Evolutionary conservation across 2,888 invertebrate genomes (phyloP), one percentile per base, ranked within the genome.

Genomic region (Polydrusus cervinus): DNA sequence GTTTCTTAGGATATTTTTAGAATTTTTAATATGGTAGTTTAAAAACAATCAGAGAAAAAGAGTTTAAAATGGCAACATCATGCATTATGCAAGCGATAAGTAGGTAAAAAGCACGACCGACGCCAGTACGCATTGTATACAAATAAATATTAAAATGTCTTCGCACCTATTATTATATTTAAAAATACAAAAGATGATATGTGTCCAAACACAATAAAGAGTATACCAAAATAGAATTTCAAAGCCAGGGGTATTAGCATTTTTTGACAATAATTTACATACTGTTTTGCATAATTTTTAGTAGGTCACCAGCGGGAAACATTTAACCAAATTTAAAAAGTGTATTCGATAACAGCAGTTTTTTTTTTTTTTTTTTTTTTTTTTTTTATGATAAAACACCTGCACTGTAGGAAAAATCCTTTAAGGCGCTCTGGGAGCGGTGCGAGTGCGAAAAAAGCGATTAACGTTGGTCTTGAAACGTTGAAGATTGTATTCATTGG

Each of bases 1-100:
- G 75, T 75, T 75, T 67, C 55, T 34, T 18, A 64, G 53, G 75
- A 71, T 75, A 75, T 71, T 75, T 75, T 75, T 75, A 75, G 71
- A 75, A 67, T 65, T 45, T 64, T 71, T 64, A 70, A 75, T 74
- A 70, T 38, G 51, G 65, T 47, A 25, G 55, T 65, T 61, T 53
- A 65, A 45, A 64, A 64, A 64, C 74, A n/a, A 62, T 18, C 49
- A 53, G 57, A 68, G 66, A 72, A 66, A 72, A 53, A 61, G n/a
- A 43, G 51, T 68, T 65, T 67, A 47, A 73, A 73, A 67, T 73
- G 67, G 57, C 72, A 73, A 60, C 38, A 47, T 20, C 70, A 69
- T 69, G 69, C 64, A 69, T 74, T 74, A 74, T 74, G 74, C 74
- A 74, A 70, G 72, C 66, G 45, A 25, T 71, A 66, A 55, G 53